Evolutionary conservation across 2,113 vertebrate species (phyloP).

Genomic region (Pangasianodon gigas): DNA sequence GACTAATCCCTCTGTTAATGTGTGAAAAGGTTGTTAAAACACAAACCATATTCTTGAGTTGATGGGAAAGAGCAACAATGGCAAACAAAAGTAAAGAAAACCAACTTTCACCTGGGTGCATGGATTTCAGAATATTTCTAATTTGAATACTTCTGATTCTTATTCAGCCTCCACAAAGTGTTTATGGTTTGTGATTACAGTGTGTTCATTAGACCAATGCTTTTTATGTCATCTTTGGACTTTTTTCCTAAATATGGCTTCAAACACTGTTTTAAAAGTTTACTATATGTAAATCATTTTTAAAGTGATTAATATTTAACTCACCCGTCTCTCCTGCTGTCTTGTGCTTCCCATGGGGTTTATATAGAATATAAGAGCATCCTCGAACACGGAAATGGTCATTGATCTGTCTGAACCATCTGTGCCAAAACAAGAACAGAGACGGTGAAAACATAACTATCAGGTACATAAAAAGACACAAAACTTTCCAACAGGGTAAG

Average conservation of each 20-base stretch:
- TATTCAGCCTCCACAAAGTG: background rate
- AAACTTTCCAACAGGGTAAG: background rate
- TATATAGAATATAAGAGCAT: conserved; percentile 95
- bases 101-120: too few species aligned
- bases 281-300: background rate
- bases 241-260: background rate
- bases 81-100: too few species aligned
- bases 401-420: conserved; percentile 98
- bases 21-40: background rate
- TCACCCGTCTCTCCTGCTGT: conserved; percentile 95
- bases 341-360: conserved; percentile 97
- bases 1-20: background rate
- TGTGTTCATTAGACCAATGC: background rate
- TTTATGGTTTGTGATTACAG: background rate
- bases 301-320: conserved; percentile 37
- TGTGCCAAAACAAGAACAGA: conserved; percentile 68
- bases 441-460: conserved; percentile 29
- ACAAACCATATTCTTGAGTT: background rate
- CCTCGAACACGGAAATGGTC: conserved; percentile 93
- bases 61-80: background rate
- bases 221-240: background rate
- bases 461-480: background rate
- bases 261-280: background rate
- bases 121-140: background rate
- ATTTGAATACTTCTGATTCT: background rate